Base-by-base conservation (phyloP, 2,113 vertebrate genomes). In the Epinephelus lanceolatus region DNA sequence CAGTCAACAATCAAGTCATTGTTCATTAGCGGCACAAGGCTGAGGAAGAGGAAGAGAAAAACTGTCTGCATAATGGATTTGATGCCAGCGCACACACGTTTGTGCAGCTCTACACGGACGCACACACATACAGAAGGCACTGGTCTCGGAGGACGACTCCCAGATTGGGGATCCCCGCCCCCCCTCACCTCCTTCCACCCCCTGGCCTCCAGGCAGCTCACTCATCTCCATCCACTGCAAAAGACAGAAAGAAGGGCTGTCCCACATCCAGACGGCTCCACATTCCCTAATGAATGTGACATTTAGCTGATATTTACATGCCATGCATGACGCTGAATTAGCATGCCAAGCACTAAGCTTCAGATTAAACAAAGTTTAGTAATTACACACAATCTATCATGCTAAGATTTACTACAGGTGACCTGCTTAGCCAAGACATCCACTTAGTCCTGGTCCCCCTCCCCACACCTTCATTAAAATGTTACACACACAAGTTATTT, bases 231-330 rank as follows among this genome's bases (percentile, higher is more conserved):
- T 88, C 67, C 76, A 71, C 45, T 42, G 77, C 51, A 68, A 17
- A 30, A 77, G 83, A 73, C 69, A 70, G 73, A 65, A 51, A 78
- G 75, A 56, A 30, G 74, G 70, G 71, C 65, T 78, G 72, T 86
- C 88, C 71, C 75, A 59, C 89, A 92, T 78, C 81, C 88, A 92
- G 87, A 78, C 72, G 65, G 85, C 85, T 86, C 86, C 65, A 23
- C 82, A 75, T 81, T 71, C 86, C 81, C 86, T 96, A 95, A 96
- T 94, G 93, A 95, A 94, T 80, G 85, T 95, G 95, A 93, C 95
- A 95, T 96, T 96, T 95, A 93, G 91, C 86, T 96, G 93, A 92
- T 95, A 95, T 96, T 96, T 95, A 92, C 93, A 93, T 93, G 90
- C 76, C 87, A 82, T 83, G 86, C 90, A 87, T 90, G 89, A 86